Evolutionary conservation across 2,797 vertebrate species (phyloP), one percentile per base, ranked within the genome.

Genomic region (Monodelphis domestica): DNA sequence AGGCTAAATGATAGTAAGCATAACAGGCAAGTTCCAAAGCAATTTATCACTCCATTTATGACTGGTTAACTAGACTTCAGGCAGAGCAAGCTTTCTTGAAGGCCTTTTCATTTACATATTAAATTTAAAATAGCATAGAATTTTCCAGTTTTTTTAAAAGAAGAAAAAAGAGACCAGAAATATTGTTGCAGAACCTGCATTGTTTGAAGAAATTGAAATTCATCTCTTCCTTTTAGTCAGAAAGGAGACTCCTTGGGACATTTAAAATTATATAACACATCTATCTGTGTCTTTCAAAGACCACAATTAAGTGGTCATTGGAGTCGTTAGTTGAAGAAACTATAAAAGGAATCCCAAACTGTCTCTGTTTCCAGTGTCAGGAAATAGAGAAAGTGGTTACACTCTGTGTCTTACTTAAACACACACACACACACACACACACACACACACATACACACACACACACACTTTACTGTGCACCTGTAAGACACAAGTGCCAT

Each of bases 291-390:
- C 97, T 97, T 98, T 96, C 97, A 97, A 96, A 98, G 96, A 98
- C 97, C 97, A 90, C 98, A 98, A 91, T 87, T 97, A 96, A 97
- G 96, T 97, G 97, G 98, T 96, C 98, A 96, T 97, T 93, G 38
- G 96, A 98, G 98, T 98, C 97, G 97, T 98, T 98, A 98, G 97
- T 95, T 97, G 91, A 98, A 97, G 96, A 97, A 97, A 97, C 98
- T 98, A 98, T 98, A 98, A 98, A 98, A 98, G 98, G 98, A 98
- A 98, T 98, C 97, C 97, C 90, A 98, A 97, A 95, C 95, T 97
- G 97, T 98, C 97, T 98, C 98, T 98, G 97, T 98, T 98, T 98
- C 95, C 95, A 98, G 97, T 95, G 93, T 97, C 98, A 98, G 98
- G 98, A 98, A 98, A 97, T 91, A 96, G 96, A 97, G 95, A 96